A percentile compares a stretch with the other conserved stretches of the same genome.
phyloP scores from a whole-genome alignment of 2,113 vertebrate species.

The Macroglossus sobrinus region DNA sequence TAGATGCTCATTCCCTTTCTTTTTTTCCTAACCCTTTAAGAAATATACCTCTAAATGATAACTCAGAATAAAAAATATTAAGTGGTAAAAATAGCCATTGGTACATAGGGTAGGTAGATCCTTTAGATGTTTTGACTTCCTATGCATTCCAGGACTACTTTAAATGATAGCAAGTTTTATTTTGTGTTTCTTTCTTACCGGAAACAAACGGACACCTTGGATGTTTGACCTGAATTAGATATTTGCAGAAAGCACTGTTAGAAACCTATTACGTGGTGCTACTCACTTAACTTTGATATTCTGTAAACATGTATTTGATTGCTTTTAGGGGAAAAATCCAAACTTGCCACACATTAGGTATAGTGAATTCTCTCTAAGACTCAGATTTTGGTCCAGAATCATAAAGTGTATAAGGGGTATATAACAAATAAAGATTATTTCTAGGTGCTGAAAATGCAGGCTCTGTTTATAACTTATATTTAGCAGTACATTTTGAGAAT shows the following conservation, averaged over 20 bases:
- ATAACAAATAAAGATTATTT: constrained; percentile 16
- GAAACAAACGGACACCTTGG: constrained; percentile 4
- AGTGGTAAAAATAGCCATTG: neutral
- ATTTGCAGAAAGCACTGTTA: neutral
- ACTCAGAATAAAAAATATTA: neutral
- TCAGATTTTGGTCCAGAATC: neutral
- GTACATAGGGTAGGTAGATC: neutral
- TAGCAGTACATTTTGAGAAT: neutral
- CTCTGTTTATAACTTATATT: neutral
- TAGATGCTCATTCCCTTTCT: neutral
- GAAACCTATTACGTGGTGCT: constrained; percentile 31
- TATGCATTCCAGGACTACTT: neutral
- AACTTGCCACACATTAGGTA: neutral
- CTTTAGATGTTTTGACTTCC: constrained; percentile 26
- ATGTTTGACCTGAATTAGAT: constrained; percentile 37
- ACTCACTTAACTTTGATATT: constrained; percentile 40
- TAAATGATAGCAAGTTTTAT: constrained; percentile 49
- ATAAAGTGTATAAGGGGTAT: neutral
- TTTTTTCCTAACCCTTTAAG: neutral
- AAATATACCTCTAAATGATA: neutral
- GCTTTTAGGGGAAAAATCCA: constrained; percentile 42
- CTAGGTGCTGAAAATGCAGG: neutral
- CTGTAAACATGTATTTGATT: neutral
- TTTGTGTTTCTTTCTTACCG: constrained; percentile 37
- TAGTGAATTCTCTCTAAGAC: constrained; percentile 19